Evolutionary conservation across 2,888 invertebrate genomes (phyloP), one percentile per base, ranked within the genome.

Genomic region (Agonopterix subpropinquella): DNA sequence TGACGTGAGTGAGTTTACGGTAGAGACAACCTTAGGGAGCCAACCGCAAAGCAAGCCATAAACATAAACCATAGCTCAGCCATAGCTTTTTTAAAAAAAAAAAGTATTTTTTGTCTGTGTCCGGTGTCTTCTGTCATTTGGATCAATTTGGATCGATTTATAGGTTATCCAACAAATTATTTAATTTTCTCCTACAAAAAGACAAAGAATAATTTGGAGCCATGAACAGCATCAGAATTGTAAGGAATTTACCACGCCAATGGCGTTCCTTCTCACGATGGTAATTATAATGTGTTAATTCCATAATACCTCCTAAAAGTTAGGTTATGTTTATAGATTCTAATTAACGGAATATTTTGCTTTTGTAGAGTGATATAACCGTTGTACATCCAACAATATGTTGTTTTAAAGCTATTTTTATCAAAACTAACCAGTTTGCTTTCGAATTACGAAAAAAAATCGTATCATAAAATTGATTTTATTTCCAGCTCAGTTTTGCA

Each of bases 221-320:
- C 28, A 83, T 83, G 83, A 79, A 83, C 55, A 67, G 72, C 36
- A 57, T 81, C 37, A 72, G 68, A 57, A 53, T 78, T 50, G 48
- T 82, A 4, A 73, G 54, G 53, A 71, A 61, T 49, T 46, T 78
- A 13, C 74, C 74, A 11, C 55, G 58, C 28, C 74, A 79, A 47
- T 80, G 80, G 79, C 74, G 83, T 18, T 76, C 77, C 28, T 75
- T 84, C 63, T 78, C 83, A 47, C 60, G 75, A 73, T 78, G 82
- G 83, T 84, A 75, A 59, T 59, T 47, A 45, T 41, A 43, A 39
- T 44, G 13, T 39, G 11, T 1, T 39, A 42, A 11, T 42, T 11
- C 42, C 11, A n/a, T 11, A 13, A 10, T 45, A 49, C 15, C 41
- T 15, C 18, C 45, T 42, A n/a, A 44, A 47, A 54, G 53, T 51